Evolutionary conservation across 2,797 vertebrate genomes (phyloP), one percentile per base, ranked within the genome.

Genomic region (Apogon talboti): DNA sequence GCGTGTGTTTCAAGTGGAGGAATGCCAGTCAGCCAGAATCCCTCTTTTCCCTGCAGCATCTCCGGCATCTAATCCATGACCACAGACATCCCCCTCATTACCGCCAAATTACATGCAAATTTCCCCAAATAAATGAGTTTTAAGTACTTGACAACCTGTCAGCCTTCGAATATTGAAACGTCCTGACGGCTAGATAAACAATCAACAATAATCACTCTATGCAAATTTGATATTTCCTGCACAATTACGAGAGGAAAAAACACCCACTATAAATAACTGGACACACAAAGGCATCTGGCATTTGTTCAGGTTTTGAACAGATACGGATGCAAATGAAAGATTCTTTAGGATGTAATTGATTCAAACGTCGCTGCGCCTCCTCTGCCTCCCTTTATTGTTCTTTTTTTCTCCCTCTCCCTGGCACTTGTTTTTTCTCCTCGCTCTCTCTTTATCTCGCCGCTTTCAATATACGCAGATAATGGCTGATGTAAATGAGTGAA

Each of bases 191-290:
- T 93, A 95, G 95, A 97, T 97, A 98, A 98, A 97, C 96, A 97
- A 98, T 97, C 96, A 96, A 96, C 96, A 97, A 97, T 98, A 96
- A 98, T 97, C 95, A 95, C 95, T 94, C 94, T 97, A 98, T 98
- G 96, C 96, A 97, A 98, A 98, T 98, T 96, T 97, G 96, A 95
- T 98, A 97, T 98, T 98, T 98, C 95, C 95, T 94, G 93, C 95
- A 98, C 95, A 97, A 97, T 98, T 96, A 97, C 93, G 83, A 94
- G 92, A 71, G 81, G 56, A 67, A 85, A 84, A 87, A 83, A 76
- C 61, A 71, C 53, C 48, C 77, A 64, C 94, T 96, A 95, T 96
- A 98, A 97, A 97, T 97, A 98, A 95, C 94, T 83, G 94, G 96
- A 91, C 91, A 95, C 94, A 97, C 96, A 98, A 98, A 97, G 94